Conservation (phyloP, 2,888 invertebrate genomes). For the Falcaria lacertinaria region DNA sequence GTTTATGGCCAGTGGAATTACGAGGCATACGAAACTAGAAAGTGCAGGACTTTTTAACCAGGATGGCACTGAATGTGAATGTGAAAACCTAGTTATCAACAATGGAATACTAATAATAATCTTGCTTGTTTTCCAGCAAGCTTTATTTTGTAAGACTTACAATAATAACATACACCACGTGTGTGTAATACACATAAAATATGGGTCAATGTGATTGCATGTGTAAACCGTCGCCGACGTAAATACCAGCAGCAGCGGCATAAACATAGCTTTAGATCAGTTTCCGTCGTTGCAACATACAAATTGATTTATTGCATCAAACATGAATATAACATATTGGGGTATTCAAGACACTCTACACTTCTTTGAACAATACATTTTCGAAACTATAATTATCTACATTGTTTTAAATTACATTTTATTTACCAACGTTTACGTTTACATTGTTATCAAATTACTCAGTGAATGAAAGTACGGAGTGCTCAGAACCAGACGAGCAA, state of each 20-base stretch:
- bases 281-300: slow-evolving; percentile 30
- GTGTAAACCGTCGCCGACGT: slow-evolving; percentile 31
- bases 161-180: slow-evolving; percentile 16
- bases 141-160: slow-evolving; percentile 2
- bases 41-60: too few relatives aligned
- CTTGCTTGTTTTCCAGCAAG: too few relatives aligned
- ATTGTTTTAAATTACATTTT: too few relatives aligned
- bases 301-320: background rate
- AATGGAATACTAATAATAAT: too few relatives aligned
- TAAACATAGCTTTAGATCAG: slow-evolving; percentile 29
- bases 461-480: too few relatives aligned
- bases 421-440: too few relatives aligned
- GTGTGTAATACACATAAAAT: slow-evolving; percentile 26
- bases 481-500: too few relatives aligned
- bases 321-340: background rate
- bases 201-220: slow-evolving; percentile 49
- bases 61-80: too few relatives aligned
- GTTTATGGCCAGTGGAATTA: too few relatives aligned
- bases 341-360: background rate
- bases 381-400: background rate
- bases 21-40: too few relatives aligned
- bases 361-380: background rate
- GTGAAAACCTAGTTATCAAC: too few relatives aligned
- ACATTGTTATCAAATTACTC: too few relatives aligned
- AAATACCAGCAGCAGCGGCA: slow-evolving; percentile 28